phyloP scores from a whole-genome alignment of 2,888 invertebrate genomes.

The Busseola fusca region DNA sequence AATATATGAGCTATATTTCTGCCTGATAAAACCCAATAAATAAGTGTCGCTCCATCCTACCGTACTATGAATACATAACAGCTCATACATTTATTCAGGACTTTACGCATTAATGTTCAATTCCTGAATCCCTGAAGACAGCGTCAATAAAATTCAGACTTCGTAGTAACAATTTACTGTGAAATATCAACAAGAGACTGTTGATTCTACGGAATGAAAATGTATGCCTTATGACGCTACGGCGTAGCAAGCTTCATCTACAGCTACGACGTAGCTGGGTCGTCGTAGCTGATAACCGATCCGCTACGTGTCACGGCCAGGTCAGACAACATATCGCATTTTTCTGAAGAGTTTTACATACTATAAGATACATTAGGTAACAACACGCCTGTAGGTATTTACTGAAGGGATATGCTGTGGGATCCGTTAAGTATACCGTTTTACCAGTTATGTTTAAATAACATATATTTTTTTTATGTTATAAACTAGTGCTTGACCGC shows the following conservation, averaged over 20 bases:
- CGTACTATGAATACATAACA: constrained; percentile 32
- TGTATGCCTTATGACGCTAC: constrained; percentile 15
- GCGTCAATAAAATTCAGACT: constrained; percentile 17
- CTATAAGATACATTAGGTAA: not conserved
- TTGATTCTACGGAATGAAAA: not conserved
- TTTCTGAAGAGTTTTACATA: not conserved
- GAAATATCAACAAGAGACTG: constrained; percentile 14
- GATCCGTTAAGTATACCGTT: not conserved
- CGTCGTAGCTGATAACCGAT: constrained; percentile 15
- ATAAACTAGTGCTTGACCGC: too few relatives aligned
- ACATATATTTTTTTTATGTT: too few relatives aligned
- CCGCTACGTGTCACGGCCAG: constrained; percentile 6
- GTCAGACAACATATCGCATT: not conserved
- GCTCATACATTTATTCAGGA: constrained; percentile 43
- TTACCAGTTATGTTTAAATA: not conserved
- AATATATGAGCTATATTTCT: not conserved
- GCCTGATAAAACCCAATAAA: constrained; percentile 17
- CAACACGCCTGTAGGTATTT: not conserved
- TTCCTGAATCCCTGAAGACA: constrained; percentile 36
- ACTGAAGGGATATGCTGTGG: not conserved
- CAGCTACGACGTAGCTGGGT: constrained; percentile 35
- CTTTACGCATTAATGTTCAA: constrained; percentile 34
- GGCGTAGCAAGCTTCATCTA: constrained; percentile 26
- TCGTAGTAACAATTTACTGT: constrained; percentile 3
- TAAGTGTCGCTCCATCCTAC: constrained; percentile 5